Conservation (phyloP, 2,113 vertebrate genomes). For the Pelusios castaneus region DNA sequence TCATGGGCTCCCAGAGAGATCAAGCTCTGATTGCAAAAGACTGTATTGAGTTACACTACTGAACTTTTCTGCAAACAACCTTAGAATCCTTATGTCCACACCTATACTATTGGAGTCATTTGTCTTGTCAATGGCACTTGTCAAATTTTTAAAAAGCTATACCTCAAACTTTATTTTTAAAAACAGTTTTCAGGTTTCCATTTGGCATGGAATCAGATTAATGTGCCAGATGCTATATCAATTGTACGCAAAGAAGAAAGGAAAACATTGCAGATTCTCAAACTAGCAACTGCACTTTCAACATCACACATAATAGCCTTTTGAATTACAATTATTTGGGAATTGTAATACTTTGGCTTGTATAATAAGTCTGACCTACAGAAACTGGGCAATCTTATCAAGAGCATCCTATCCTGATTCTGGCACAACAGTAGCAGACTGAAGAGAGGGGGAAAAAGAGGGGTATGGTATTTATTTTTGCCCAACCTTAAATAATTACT, state of each 20-base stretch:
- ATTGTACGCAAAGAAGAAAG: neutral
- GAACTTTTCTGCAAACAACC: neutral
- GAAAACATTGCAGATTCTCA: neutral
- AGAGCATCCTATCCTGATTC: neutral
- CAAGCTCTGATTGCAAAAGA: neutral
- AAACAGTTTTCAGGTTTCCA: neutral
- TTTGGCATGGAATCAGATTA: neutral
- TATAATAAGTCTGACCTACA: neutral
- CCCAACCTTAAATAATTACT: neutral
- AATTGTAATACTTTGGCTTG: neutral
- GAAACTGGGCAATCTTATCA: neutral
- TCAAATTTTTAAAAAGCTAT: rapidly evolving
- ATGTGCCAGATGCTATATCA: neutral
- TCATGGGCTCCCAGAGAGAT: neutral
- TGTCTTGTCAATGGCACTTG: neutral
- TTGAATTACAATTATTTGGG: neutral
- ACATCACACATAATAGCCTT: neutral
- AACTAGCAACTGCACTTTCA: neutral
- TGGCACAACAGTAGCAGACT: neutral
- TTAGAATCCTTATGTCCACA: neutral
- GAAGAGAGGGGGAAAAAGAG: neutral
- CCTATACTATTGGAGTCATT: rapidly evolving
- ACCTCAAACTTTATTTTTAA: neutral
- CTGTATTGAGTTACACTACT: neutral
- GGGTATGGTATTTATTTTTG: neutral